A percentile compares a stretch with the other conserved stretches of the same genome.
phyloP scores from a whole-genome alignment of 2,888 invertebrate species.

The Biston stratarius region DNA sequence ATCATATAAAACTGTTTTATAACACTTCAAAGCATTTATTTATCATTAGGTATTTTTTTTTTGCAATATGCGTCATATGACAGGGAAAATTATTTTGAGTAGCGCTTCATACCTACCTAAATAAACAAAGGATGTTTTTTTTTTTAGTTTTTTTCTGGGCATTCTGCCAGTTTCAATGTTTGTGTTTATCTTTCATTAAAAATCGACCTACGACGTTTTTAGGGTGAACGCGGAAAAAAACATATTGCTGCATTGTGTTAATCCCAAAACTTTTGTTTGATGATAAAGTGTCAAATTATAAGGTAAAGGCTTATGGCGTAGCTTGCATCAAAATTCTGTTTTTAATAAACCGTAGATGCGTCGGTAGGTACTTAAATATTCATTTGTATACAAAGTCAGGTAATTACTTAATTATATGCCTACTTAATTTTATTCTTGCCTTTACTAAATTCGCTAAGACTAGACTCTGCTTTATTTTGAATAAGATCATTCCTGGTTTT shows the following conservation, averaged over 20 bases:
- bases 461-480: conserved; percentile 22
- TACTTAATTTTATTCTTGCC: conserved; percentile 40
- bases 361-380: conserved; percentile 18
- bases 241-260: no score
- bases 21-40: background rate
- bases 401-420: conserved; percentile 5
- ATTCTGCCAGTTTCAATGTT: no score
- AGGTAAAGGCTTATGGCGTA: background rate
- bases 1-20: background rate
- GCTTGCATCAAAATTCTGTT: background rate
- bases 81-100: no score
- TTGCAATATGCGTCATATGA: background rate
- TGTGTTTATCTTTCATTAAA: no score
- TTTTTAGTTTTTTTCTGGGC: no score
- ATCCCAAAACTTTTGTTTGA: no score
- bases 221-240: no score
- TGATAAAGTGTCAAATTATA: background rate
- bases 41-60: background rate
- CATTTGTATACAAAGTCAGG: background rate
- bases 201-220: no score
- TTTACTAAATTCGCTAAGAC: conserved; percentile 22
- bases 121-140: no score
- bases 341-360: background rate
- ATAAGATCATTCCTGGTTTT: conserved; percentile 33
- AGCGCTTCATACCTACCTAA: no score